Conservation (phyloP, 2,113 vertebrate species). For the Hippopotamus amphibius region DNA sequence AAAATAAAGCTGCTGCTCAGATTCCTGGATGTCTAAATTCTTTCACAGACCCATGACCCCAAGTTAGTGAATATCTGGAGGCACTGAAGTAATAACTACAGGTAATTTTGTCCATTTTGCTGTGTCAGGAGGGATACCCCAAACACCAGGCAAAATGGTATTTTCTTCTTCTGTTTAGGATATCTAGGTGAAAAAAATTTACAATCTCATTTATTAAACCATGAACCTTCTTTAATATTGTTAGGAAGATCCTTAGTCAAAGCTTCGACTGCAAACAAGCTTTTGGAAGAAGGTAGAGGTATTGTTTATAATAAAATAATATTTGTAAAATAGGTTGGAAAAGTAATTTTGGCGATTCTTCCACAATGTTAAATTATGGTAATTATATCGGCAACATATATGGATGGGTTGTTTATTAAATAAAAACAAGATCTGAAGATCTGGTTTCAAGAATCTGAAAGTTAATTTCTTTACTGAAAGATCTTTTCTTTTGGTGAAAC, state of each 20-base stretch:
- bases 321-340: not conserved
- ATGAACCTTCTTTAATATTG: not conserved
- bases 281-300: not conserved
- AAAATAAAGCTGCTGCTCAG: not conserved
- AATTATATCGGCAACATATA: conserved; percentile 2
- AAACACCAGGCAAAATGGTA: not conserved
- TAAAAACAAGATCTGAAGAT: conserved; percentile 4
- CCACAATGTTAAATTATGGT: not conserved
- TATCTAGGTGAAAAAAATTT: conserved; percentile 8
- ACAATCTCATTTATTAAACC: not conserved
- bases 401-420: not conserved
- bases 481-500: not conserved
- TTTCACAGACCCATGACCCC: not conserved
- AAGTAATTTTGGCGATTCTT: conserved; percentile 17
- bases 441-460: not conserved
- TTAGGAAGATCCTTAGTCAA: not conserved
- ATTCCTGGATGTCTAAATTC: not conserved
- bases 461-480: conserved; percentile 3
- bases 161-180: not conserved
- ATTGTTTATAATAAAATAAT: not conserved
- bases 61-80: not conserved
- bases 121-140: not conserved
- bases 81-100: not conserved
- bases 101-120: not conserved
- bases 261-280: not conserved